Base-by-base conservation (phyloP, 2,797 vertebrate genomes). In the Semotilus atromaculatus region DNA sequence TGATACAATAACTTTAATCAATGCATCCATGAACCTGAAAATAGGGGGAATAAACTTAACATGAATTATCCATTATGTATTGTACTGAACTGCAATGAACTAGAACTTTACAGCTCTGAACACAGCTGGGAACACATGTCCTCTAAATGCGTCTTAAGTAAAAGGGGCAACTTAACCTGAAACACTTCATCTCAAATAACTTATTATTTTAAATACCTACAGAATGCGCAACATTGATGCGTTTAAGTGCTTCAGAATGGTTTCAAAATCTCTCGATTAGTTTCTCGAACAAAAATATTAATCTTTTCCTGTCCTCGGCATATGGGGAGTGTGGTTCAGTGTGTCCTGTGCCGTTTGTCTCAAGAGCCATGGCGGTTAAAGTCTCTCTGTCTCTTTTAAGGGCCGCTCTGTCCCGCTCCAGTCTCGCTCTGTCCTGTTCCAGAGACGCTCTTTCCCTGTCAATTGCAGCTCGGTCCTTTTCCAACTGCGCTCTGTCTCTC, bases 251-350 rank as follows among this genome's bases (percentile, higher is more conserved):
- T 36, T 14, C 14, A 53, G 48, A 51, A 21, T 16, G 2, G 55
- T 34, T 67, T 91, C 73, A 91, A 58, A 91, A 90, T 51, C 88
- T 90, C 21, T 91, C 90, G 5, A 91, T 85, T 3, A 91, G 83
- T 86, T 81, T 88, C 48, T 91, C 89, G 78, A 82, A 86, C 29
- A 93, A 83, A 40, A 86, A 67, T 8, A 91, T 81, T 70, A 93
- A 85, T 80, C 91, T 91, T 71, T 92, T 90, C 75, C 90, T 90
- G 81, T 87, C 91, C 72, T 92, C 82, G 1, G 82, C 85, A 72
- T 88, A 84, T 13, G 85, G 86, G 18, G 86, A 83, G 51, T 86
- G 80, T 31, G 75, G 38, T 43, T 84, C 48, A 64, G 48, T 45
- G 58, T 51, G 78, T 71, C 85, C 76, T 3, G 76, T 75, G 26